Base-by-base conservation (phyloP, 2,797 vertebrate species). In the Anniella stebbinsi region DNA sequence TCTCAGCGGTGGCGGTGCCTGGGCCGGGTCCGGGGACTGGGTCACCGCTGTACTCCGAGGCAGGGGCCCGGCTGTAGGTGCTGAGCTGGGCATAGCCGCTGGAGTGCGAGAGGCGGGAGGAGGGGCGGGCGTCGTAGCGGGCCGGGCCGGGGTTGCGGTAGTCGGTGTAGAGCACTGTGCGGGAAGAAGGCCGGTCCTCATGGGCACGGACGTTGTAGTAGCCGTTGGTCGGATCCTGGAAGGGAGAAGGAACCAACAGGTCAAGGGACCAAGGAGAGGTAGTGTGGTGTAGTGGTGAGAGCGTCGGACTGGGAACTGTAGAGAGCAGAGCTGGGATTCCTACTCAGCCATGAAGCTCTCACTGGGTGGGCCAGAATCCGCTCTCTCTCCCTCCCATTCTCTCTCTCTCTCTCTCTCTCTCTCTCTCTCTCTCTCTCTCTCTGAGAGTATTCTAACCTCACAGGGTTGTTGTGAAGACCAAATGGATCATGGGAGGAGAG, bases 201-300 rank as follows among this genome's bases (percentile, higher is more conserved):
- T 99, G 99, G 77, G 98, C 99, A 0, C 98, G 98, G 51, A 99
- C 99, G 0, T 99, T 99, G 98, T 99, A 99, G 97, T 99, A 99
- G 92, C 99, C 99, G 0, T 99, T 99, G 91, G 99, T 99, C 41
- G 99, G 99, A 95, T 99, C 99, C 99, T 99, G 96, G 70, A 0
- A 7, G 33, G 80, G 48, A 63, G 1, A 12, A 72, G 36, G 80
- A 75, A 36, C 38, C 3, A 36, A 18, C 6, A 60, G 63, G 11
- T 7, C 36, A 45, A 18, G 66, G 69, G 17, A 23, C 9, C 73
- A 33, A 12, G 69, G 38, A 54, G 51, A 28, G 33, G 17, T 21
- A 23, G 82, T 17, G 30, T 8, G 30, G 77, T 7, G 28, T n/a
- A 80, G 48, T 7, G 13, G 45, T 6, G 2, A 57, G 54, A 57